Evolutionary conservation across 2,113 vertebrate genomes (phyloP).

Genomic region (Dromiciops gliroides): DNA sequence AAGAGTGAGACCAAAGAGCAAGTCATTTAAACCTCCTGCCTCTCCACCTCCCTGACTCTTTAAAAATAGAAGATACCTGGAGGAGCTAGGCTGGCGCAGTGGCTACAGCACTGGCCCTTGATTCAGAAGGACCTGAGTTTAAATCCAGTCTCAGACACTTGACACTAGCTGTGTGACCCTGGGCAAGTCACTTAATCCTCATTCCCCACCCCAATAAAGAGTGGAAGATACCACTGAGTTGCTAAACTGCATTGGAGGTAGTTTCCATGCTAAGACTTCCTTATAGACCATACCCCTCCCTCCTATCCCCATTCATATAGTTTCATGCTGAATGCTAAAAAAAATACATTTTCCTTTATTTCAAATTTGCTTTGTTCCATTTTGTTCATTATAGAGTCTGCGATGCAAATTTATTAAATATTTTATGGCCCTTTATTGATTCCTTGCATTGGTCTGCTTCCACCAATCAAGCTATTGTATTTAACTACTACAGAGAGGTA

Average conservation of each 20-base stretch:
- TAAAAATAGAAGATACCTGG: neutral
- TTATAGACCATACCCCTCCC: neutral
- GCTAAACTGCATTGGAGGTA: neutral
- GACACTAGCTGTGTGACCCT: no score
- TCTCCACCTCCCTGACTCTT: neutral
- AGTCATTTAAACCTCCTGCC: neutral
- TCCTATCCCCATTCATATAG: neutral
- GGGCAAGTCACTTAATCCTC: no score
- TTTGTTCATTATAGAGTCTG: neutral
- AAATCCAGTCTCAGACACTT: no score
- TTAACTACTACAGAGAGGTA: neutral
- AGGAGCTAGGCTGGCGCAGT: no score
- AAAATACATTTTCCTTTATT: neutral
- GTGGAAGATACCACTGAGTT: neutral
- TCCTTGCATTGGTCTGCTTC: neutral
- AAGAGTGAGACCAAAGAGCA: neutral
- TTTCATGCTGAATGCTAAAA: neutral
- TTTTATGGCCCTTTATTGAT: neutral
- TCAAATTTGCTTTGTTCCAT: neutral
- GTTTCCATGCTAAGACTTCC: neutral
- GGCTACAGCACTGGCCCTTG: no score
- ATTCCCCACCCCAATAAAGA: no score
- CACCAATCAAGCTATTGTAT: neutral
- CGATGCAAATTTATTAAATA: neutral
- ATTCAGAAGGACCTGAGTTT: no score